Base-by-base conservation (phyloP, 1,140 invertebrate genomes). In the Papilio xuthus region DNA sequence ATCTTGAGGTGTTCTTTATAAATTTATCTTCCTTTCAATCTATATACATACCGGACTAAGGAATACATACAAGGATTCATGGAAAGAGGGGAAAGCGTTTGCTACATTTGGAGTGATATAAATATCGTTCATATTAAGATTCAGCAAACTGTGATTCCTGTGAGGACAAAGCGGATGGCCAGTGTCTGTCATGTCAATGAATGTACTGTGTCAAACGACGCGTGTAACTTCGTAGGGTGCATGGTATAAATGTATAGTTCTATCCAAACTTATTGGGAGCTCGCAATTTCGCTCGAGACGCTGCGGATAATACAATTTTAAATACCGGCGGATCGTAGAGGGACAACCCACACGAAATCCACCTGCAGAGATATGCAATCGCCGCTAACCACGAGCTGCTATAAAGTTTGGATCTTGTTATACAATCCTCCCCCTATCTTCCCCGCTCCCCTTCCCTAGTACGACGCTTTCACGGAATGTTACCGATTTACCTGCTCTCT, bases 121-220 rank as follows among this genome's bases (percentile, higher is more conserved):
- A 60, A 60, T 60, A 26, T 26, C 20, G 20, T 60, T 60, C 10
- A 60, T 60, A 60, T 10, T 47, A 47, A 56, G 18, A 60, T 60
- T 60, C 23, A 23, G 23, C 20, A 60, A 26, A 26, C 12, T 13
- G 56, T 60, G 56, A 60, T 67, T 67, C 23, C 60, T 67, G 26
- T 28, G 60, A 28, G 60, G 13, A 67, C 26, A 67, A 26, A 67
- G 13, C 60, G 60, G 60, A 67, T 67, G 60, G 60, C 23, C 60
- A 63, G 12, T 63, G 26, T 63, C 60, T 63, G 60, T 63, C 60
- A 63, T 63, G 60, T 63, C 60, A 28, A 63, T 63, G 60, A 28
- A 63, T 63, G 60, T 26, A 63, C 60, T 28, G 23, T 63, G 26
- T 26, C 23, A 63, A 63, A 26, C 60, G 60, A 63, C 60, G 60